phyloP scores from a whole-genome alignment of 1,140 invertebrate species.

The Chironomus striatipennis region DNA sequence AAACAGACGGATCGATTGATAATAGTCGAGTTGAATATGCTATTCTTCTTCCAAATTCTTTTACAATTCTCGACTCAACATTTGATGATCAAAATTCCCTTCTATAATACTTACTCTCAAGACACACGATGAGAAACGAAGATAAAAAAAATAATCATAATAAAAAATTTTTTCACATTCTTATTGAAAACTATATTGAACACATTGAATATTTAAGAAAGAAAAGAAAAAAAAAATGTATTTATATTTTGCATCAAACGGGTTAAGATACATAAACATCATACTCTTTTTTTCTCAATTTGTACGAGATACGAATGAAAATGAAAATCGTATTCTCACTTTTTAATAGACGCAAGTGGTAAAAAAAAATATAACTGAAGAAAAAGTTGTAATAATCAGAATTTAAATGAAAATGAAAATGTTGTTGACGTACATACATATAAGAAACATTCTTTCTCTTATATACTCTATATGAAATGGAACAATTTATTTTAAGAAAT shows the following conservation, averaged over 20 bases:
- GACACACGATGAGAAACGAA: too few relatives aligned
- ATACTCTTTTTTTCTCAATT: background rate
- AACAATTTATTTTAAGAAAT: too few relatives aligned
- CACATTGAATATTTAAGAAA: background rate
- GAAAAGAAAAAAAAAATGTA: background rate
- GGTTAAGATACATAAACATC: background rate
- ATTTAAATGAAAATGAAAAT: background rate
- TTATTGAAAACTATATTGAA: background rate
- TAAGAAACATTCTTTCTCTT: slow-evolving; percentile 4
- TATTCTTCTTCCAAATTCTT: slow-evolving; percentile 17
- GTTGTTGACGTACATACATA: background rate
- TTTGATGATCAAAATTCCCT: slow-evolving; percentile 15
- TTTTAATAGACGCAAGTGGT: too few relatives aligned
- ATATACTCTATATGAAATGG: background rate
- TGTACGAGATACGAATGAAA: background rate
- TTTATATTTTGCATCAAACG: background rate
- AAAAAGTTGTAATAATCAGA: background rate
- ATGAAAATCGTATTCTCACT: background rate
- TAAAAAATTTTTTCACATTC: background rate
- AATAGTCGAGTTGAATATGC: slow-evolving; percentile 24
- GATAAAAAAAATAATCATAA: too few relatives aligned
- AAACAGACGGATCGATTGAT: background rate
- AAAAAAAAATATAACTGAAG: background rate
- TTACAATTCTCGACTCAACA: slow-evolving; percentile 24
- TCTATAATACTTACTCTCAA: background rate